Conservation (phyloP, 2,888 invertebrate genomes). For the Tanytarsus gracilentus region DNA sequence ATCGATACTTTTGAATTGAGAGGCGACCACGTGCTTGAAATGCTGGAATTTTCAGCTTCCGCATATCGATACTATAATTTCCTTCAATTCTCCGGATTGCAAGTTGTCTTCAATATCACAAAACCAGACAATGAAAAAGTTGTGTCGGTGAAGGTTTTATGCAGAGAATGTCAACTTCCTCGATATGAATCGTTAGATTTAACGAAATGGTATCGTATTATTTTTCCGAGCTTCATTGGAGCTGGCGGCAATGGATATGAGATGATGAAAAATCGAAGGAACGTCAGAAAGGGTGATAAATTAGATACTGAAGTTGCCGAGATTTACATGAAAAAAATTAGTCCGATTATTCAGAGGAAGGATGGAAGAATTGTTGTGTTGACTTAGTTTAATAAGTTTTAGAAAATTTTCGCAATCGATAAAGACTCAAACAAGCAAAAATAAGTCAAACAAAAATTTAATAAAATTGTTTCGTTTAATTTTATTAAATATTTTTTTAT, state of each 20-base stretch:
- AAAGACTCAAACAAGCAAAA: no score
- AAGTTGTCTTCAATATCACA: slow-evolving; percentile 52
- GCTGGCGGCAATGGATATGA: slow-evolving; percentile 62
- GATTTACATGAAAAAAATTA: slow-evolving; percentile 33
- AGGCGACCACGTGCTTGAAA: slow-evolving; percentile 55
- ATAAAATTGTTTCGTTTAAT: no score
- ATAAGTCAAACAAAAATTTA: no score
- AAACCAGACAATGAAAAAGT: slow-evolving; percentile 53
- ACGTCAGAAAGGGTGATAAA: slow-evolving; percentile 36
- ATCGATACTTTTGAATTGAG: slow-evolving; percentile 60
- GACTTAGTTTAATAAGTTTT: no score
- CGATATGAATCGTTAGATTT: slow-evolving; percentile 50
- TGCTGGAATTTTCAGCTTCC: slow-evolving; percentile 51
- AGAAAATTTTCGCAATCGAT: no score
- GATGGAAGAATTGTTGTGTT: slow-evolving; percentile 18
- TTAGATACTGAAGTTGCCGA: slow-evolving; percentile 36
- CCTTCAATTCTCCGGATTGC: slow-evolving; percentile 46
- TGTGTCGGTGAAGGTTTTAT: slow-evolving; percentile 47
- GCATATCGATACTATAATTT: slow-evolving; percentile 11
- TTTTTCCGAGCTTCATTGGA: slow-evolving; percentile 52
- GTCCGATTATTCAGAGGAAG: slow-evolving; percentile 14
- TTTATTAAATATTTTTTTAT: no score
- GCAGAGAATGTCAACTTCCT: slow-evolving; percentile 56
- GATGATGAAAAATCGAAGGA: slow-evolving; percentile 41
- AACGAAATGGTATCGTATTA: slow-evolving; percentile 52